These are phyloP conservation scores for Plumapathes pennacea DNA, from an alignment of 92 coral and sea anemone species.

Conservation along the genomic window DNA sequence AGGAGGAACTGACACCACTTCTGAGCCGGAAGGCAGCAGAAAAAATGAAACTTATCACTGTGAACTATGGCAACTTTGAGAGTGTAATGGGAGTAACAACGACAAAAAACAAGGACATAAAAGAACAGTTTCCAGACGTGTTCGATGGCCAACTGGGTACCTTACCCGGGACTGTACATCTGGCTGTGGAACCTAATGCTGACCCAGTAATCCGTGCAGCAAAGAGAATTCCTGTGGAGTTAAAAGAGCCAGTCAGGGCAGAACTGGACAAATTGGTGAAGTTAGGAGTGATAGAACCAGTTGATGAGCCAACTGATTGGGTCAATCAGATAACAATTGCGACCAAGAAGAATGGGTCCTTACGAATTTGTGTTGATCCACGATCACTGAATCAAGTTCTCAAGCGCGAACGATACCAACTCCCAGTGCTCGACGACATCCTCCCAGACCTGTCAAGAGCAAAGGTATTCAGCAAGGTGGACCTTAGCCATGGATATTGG, in stretches of 20 bases:
- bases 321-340: slow-evolving; percentile 13
- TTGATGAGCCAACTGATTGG: slow-evolving; percentile 16
- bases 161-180: slow-evolving; percentile 32
- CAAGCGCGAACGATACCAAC: slow-evolving; percentile 10
- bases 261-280: slow-evolving; percentile 8
- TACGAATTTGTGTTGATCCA: slow-evolving; percentile 16
- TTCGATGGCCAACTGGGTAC: slow-evolving; percentile 24
- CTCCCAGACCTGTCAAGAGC: not conserved
- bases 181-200: not conserved
- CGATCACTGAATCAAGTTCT: slow-evolving; percentile 7
- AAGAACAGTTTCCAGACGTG: slow-evolving; percentile 1
- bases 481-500: slow-evolving; percentile 5
- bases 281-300: not conserved
- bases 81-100: slow-evolving; percentile 21
- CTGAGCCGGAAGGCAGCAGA: slow-evolving; percentile 28
- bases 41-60: slow-evolving; percentile 27
- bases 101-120: not conserved
- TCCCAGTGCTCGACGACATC: slow-evolving; percentile 1
- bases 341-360: slow-evolving; percentile 7
- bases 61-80: slow-evolving; percentile 30
- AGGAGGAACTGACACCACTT: slow-evolving; percentile 22
- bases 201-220: slow-evolving; percentile 1
- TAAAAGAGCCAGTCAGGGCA: not conserved
- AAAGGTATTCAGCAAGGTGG: not conserved
- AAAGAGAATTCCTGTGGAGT: not conserved